Evolutionary conservation across 1,140 invertebrate species (phyloP).

Genomic region (Sinonovacula constricta): DNA sequence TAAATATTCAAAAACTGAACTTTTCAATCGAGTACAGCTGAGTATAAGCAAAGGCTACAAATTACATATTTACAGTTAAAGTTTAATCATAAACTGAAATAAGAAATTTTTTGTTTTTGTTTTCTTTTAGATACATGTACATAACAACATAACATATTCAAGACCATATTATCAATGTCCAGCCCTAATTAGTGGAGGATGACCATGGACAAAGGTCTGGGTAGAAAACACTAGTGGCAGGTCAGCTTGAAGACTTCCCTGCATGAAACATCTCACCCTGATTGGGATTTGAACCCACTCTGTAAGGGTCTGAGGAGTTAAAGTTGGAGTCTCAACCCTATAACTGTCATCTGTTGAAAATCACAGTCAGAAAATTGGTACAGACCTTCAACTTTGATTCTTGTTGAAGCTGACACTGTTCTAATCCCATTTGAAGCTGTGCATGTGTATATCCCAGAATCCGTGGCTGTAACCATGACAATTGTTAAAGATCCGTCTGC

Average conservation of each 20-base stretch:
- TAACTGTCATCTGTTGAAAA: not conserved
- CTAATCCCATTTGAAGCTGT: slow-evolving; percentile 13
- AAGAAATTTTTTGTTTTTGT: not conserved
- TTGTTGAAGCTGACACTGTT: not conserved
- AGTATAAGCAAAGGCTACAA: not conserved
- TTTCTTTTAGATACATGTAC: too few relatives aligned
- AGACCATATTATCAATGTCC: too few relatives aligned
- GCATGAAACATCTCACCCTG: too few relatives aligned
- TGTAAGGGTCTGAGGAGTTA: too few relatives aligned
- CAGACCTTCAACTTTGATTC: slow-evolving; percentile 26
- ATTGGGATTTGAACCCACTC: too few relatives aligned
- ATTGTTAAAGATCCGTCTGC: slow-evolving; percentile 10
- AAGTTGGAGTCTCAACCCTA: not conserved
- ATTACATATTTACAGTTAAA: not conserved
- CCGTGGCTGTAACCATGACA: not conserved
- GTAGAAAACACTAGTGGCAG: too few relatives aligned
- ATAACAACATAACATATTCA: too few relatives aligned
- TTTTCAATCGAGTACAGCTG: not conserved
- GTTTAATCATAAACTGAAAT: not conserved
- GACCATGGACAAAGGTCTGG: too few relatives aligned
- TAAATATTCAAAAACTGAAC: too few relatives aligned
- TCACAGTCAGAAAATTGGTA: not conserved
- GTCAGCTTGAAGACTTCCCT: too few relatives aligned
- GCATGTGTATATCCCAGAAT: slow-evolving; percentile 42
- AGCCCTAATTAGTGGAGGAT: too few relatives aligned